Conservation (phyloP, 2,113 vertebrate genomes). For the Orientallactaga bullata region DNA sequence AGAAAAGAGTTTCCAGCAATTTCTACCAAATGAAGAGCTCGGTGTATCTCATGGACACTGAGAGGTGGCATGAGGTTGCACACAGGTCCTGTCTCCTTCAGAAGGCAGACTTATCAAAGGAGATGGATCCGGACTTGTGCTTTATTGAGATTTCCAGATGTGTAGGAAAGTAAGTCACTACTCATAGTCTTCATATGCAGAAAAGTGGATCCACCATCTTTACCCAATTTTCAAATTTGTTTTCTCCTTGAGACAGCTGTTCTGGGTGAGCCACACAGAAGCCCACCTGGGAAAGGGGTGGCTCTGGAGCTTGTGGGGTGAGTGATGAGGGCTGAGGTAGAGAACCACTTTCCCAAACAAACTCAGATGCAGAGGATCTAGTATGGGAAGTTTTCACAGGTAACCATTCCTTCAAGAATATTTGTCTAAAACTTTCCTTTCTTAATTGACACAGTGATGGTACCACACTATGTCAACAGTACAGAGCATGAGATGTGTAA, state of each 20-base stretch:
- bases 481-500: neutral
- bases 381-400: neutral
- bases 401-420: neutral
- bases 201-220: neutral
- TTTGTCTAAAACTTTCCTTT: neutral
- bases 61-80: neutral
- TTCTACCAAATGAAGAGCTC: neutral
- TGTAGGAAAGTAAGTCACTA: neutral
- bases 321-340: neutral
- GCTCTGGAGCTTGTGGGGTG: neutral
- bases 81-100: neutral
- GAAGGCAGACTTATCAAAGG: neutral
- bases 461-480: neutral
- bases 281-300: neutral
- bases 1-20: neutral
- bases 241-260: neutral
- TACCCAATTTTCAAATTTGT: neutral
- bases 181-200: neutral
- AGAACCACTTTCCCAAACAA: neutral
- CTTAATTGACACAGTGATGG: neutral
- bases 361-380: neutral
- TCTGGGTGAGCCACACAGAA: neutral
- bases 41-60: neutral
- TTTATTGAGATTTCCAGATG: neutral
- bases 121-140: neutral